Percentiles rank a stretch among this genome's conserved stretches.
Evolutionary conservation across 2,797 vertebrate species (phyloP).

Genomic region (Notolepis coatsorum): DNA sequence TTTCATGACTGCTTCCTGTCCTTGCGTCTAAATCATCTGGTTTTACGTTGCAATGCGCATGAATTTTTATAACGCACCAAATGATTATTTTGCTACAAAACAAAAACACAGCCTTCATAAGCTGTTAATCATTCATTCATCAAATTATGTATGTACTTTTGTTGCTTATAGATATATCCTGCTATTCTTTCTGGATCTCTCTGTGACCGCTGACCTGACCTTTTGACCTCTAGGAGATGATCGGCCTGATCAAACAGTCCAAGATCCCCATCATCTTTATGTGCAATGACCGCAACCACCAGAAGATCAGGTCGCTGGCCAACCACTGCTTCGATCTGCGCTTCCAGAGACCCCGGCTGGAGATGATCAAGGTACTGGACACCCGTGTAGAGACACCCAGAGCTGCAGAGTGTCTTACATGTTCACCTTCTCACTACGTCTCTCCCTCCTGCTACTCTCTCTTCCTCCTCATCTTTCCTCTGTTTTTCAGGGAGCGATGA

Average conservation of each 20-base stretch:
- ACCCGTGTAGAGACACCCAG: background rate
- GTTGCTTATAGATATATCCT: no score
- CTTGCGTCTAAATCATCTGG: no score
- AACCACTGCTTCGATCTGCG: slow-evolving; percentile 97
- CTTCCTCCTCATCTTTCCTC: background rate
- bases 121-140: no score
- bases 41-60: no score
- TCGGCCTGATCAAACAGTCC: slow-evolving; percentile 90
- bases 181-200: background rate
- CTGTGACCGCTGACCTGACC: slow-evolving; percentile 2
- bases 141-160: no score
- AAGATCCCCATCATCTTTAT: slow-evolving; percentile 98
- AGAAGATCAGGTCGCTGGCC: slow-evolving; percentile 93
- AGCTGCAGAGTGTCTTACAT: background rate
- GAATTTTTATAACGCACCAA: no score
- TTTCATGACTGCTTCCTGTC: no score
- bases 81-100: no score
- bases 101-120: no score
- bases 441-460: background rate
- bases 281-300: slow-evolving; percentile 99
- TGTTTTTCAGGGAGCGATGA: slow-evolving; percentile 91
- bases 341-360: slow-evolving; percentile 93
- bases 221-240: slow-evolving; percentile 88
- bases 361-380: slow-evolving; percentile 94
- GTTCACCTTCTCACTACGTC: no score